Percentiles rank a stretch among this genome's conserved stretches.
Conservation (phyloP, 1,140 invertebrate genomes). For the Streblospio benedicti region DNA sequence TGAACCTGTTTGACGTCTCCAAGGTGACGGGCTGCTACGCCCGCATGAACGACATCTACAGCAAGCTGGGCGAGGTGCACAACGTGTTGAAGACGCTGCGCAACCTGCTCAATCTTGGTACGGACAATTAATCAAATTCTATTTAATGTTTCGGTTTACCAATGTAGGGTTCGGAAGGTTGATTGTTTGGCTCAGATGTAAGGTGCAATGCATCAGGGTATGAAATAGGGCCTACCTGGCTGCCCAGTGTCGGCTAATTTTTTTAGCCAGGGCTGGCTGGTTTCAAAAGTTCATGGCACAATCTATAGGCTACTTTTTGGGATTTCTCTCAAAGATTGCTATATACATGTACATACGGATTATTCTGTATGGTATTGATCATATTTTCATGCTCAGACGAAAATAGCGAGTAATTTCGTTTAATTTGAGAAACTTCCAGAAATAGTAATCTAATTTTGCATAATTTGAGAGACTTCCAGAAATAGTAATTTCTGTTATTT, state of each 20-base stretch:
- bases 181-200: background rate
- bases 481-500: no score
- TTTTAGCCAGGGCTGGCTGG: background rate
- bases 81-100: constrained; percentile 40
- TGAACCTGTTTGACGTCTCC: constrained; percentile 41
- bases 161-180: background rate
- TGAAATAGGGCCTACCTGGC: background rate
- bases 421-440: no score
- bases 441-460: no score
- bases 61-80: constrained; percentile 34
- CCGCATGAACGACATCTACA: constrained; percentile 43
- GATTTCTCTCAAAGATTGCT: no score
- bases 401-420: no score
- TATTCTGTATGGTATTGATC: no score
- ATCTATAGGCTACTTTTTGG: background rate
- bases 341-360: no score
- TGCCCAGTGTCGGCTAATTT: background rate
- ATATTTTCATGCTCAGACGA: no score
- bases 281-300: background rate
- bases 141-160: background rate
- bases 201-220: background rate
- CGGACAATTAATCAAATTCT: background rate
- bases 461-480: no score
- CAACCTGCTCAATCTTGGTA: constrained; percentile 35
- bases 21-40: constrained; percentile 35